These are phyloP conservation scores for Leucosticte australis DNA, from an alignment of 2,113 vertebrate genomes.

Conservation along the genomic window DNA sequence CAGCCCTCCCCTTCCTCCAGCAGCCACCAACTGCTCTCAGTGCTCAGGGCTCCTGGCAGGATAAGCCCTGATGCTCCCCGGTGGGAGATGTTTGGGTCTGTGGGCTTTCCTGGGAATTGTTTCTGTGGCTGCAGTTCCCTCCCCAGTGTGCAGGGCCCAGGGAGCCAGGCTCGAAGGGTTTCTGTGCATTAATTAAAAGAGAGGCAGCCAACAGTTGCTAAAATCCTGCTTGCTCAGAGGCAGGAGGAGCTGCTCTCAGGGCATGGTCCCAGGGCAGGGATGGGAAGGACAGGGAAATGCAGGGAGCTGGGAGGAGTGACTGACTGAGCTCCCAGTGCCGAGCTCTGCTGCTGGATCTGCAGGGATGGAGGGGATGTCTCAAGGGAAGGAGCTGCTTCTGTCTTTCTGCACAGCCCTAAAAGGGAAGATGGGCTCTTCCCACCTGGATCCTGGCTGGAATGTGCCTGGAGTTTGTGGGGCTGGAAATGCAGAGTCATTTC, in stretches of 20 bases:
- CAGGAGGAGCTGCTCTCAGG: not conserved
- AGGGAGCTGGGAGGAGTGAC: not conserved
- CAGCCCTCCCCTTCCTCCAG: not conserved
- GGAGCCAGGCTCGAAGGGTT: not conserved
- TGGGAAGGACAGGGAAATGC: not conserved
- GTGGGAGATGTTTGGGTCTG: rapidly evolving
- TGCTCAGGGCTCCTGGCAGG: not conserved
- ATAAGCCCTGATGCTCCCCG: not conserved
- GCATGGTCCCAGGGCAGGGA: not conserved
- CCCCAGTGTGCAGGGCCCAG: not conserved
- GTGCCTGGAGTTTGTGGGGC: not conserved
- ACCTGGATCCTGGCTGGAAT: not conserved
- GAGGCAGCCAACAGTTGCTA: not conserved
- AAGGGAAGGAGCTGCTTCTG: not conserved
- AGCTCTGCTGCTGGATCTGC: not conserved
- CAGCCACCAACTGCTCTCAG: not conserved
- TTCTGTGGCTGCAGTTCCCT: not conserved
- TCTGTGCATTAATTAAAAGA: not conserved
- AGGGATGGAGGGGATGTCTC: not conserved
- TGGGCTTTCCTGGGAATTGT: not conserved
- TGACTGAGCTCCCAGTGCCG: not conserved
- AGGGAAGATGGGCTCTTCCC: not conserved
- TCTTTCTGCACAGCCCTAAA: rapidly evolving
- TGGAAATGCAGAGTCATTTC: conserved; percentile 17
- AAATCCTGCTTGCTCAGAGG: not conserved